Evolutionary conservation across 2,888 invertebrate species (phyloP).

Genomic region (Lissonota sp.): DNA sequence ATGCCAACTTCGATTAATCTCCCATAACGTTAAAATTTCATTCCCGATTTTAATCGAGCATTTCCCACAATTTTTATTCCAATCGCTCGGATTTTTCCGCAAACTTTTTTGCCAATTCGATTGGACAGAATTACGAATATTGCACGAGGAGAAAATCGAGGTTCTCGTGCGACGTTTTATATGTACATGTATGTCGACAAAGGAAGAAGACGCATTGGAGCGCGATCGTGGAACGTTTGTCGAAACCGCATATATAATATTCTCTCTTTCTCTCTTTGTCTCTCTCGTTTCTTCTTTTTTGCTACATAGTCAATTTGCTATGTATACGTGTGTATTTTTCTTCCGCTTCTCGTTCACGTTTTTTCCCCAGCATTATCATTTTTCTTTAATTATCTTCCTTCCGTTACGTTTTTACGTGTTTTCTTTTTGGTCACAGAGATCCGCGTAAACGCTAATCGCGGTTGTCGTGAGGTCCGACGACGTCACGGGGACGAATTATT

Average conservation of each 20-base stretch:
- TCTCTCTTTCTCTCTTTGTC: slow-evolving; percentile 58
- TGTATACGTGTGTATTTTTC: slow-evolving; percentile 25
- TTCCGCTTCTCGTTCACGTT: slow-evolving; percentile 20
- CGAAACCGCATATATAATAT: slow-evolving; percentile 58
- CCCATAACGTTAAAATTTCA: background rate
- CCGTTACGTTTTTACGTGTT: slow-evolving; percentile 62
- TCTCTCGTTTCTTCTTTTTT: slow-evolving; percentile 25
- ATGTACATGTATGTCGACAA: slow-evolving; percentile 77
- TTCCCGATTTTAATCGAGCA: background rate
- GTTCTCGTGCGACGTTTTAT: slow-evolving; percentile 16
- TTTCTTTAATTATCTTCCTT: slow-evolving; percentile 39
- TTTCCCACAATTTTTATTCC: background rate
- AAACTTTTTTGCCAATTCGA: no score
- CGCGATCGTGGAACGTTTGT: slow-evolving; percentile 62
- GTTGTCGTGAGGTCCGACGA: slow-evolving; percentile 77
- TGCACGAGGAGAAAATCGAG: slow-evolving; percentile 5
- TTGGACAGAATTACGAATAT: background rate
- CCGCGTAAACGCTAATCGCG: slow-evolving; percentile 74
- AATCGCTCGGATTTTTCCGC: no score
- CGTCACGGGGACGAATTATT: slow-evolving; percentile 87
- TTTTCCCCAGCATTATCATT: slow-evolving; percentile 10
- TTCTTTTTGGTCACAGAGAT: slow-evolving; percentile 61
- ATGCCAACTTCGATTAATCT: background rate
- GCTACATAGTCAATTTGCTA: slow-evolving; percentile 37
- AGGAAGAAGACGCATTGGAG: slow-evolving; percentile 84